Evolutionary conservation across 2,113 vertebrate species (phyloP).

Genomic region (Ceyx melanurus): DNA sequence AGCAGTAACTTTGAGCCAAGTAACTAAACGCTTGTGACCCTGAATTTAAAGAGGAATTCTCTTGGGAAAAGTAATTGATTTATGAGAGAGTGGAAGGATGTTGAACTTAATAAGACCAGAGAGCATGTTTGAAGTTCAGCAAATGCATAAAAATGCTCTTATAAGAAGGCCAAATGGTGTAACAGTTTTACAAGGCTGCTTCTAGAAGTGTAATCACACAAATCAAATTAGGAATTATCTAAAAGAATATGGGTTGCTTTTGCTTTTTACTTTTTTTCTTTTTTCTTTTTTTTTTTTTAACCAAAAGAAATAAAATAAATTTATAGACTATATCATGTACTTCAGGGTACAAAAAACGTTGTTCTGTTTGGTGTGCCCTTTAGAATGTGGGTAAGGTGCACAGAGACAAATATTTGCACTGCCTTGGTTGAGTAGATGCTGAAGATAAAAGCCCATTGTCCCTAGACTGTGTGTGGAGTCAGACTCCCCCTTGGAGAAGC

Average conservation of each 20-base stretch:
- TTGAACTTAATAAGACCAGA: not conserved
- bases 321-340: not conserved
- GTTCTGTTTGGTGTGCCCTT: not conserved
- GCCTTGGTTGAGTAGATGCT: not conserved
- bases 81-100: not conserved
- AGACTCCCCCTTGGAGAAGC: not conserved
- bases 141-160: not conserved
- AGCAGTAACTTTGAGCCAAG: not conserved
- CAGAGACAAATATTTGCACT: not conserved
- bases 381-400: not conserved
- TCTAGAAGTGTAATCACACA: not conserved
- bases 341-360: not conserved
- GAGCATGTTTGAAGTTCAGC: not conserved
- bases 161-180: not conserved
- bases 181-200: not conserved
- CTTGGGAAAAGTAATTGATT: not conserved
- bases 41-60: not conserved
- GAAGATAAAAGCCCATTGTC: not conserved
- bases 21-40: not conserved
- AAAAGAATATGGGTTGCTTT: not conserved
- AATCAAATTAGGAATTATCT: not conserved
- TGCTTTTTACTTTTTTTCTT: too few relatives aligned
- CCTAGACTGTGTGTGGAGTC: not conserved
- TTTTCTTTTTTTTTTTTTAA: not conserved
- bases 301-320: not conserved